Evolutionary conservation across 2,888 invertebrate genomes (phyloP), one percentile per base, ranked within the genome.

Genomic region (Terebella lapidaria): DNA sequence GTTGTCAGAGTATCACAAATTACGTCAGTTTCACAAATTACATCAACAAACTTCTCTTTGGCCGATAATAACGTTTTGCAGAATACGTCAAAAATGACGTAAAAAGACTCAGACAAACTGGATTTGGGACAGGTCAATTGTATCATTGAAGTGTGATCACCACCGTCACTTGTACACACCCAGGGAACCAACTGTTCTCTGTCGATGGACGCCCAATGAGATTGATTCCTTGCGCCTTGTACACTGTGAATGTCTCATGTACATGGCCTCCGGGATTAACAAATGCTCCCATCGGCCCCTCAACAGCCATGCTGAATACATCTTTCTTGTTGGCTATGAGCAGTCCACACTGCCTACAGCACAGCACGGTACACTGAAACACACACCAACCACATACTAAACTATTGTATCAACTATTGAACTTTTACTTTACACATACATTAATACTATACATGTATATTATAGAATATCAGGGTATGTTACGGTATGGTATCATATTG

Each of bases 121-220:
- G n/a, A 15, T 35, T 35, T 35, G 42, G 10, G n/a, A n/a, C n/a
- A n/a, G n/a, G n/a, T n/a, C n/a, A n/a, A n/a, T n/a, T n/a, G n/a
- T n/a, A n/a, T n/a, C 42, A 35, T n/a, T 15, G 42, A 35, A 15
- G 10, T 15, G 42, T 15, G 42, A 35, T 15, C n/a, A 35, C n/a
- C 10, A 35, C 10, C n/a, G n/a, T 35, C n/a, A 15, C 42, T 15
- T 35, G 42, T 15, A 72, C 82, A 80, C 82, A 88, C 87, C 90
- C 91, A 3, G 91, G 91, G 79, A 92, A 92, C 92, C 92, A 92
- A 65, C 87, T 88, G 73, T 87, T 88, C 69, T 88, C 86, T n/a
- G 85, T 85, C 1, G 88, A 87, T 1, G 89, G 85, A 53, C 79
- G 70, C 3, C 83, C 81, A 29, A 84, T 81, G 29, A 78, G 68